These are phyloP conservation scores for Marasmarcha lunaedactyla DNA, from an alignment of 2,888 invertebrate genomes.

Conservation along the genomic window DNA sequence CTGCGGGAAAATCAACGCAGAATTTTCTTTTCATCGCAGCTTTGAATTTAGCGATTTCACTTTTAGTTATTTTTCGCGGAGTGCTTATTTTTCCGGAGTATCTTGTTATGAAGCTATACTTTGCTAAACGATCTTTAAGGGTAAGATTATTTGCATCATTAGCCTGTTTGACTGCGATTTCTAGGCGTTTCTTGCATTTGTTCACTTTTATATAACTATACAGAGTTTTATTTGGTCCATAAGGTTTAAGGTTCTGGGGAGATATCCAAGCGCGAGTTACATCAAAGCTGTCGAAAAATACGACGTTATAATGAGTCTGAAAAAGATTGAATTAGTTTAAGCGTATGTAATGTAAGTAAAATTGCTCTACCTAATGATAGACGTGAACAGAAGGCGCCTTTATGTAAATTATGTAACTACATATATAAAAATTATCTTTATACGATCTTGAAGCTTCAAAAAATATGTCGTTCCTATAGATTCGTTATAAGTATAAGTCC, in stretches of 20 bases:
- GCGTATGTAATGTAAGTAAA: not conserved
- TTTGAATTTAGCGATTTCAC: conserved; percentile 29
- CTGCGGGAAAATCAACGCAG: conserved; percentile 33
- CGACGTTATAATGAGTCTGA: conserved; percentile 68
- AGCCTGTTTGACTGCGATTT: conserved; percentile 40
- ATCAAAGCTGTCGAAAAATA: conserved; percentile 55
- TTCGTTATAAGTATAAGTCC: too few relatives aligned
- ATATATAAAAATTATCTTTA: too few relatives aligned
- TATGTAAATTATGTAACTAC: too few relatives aligned
- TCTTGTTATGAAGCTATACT: conserved; percentile 54
- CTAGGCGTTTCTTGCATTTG: conserved; percentile 31
- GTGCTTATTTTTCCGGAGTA: conserved; percentile 44
- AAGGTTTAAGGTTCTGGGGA: conserved; percentile 41
- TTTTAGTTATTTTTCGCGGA: conserved; percentile 36
- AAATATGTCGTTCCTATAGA: too few relatives aligned
- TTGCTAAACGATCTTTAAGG: conserved; percentile 36
- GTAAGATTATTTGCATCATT: conserved; percentile 41
- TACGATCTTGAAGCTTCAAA: too few relatives aligned
- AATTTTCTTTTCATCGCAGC: conserved; percentile 35
- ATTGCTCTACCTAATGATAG: too few relatives aligned
- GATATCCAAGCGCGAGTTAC: conserved; percentile 59
- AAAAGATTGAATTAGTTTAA: conserved; percentile 25
- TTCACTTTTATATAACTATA: conserved; percentile 18
- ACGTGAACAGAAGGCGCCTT: too few relatives aligned
- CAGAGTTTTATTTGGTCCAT: conserved; percentile 24